Evolutionary conservation across 1,140 invertebrate species (phyloP), one percentile per base, ranked within the genome.

Genomic region (Onthophagus taurus): DNA sequence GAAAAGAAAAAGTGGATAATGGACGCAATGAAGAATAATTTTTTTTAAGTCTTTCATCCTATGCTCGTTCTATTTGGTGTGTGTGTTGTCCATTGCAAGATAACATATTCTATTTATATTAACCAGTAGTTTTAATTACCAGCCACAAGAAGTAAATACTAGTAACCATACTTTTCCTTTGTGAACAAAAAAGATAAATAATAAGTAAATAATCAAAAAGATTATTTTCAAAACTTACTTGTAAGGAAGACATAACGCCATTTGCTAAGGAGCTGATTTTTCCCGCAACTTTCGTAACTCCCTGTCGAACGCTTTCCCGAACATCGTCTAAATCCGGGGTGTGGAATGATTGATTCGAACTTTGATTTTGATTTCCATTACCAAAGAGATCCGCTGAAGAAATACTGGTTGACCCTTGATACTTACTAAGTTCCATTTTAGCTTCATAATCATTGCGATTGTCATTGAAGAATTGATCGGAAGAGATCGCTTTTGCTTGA

Each of bases 371-470:
- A 7, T 23, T 16, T 11, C 67, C 71, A 50, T 73, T 77, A 17
- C 89, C 89, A 72, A 97, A 99, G 59, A 92, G 90, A 65, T 98
- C 93, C 1, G 89, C 83, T 23, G 93, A 97, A 12, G 92, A 97
- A 66, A 99, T 98, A 63, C 86, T 85, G 39, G 77, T 85, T 52
- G 85, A 93, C 39, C 86, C 92, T 68, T 91, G 85, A 66, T 95
- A 96, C 49, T 65, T 53, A 33, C 67, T 70, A 50, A 73, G 58
- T 56, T 66, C 68, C 20, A 63, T 63, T 52, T 67, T 66, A 50
- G 69, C 67, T 54, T 87, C 83, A 51, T 70, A 70, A 59, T 80
- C 78, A 21, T 64, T 65, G 13, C 71, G 64, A 50, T 75, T 75
- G 49, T 87, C 83, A 3, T 80, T 81, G 64, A 96, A 96, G 69